phyloP scores from a whole-genome alignment of 2,888 invertebrate genomes.

The Nomada hirtipes region DNA sequence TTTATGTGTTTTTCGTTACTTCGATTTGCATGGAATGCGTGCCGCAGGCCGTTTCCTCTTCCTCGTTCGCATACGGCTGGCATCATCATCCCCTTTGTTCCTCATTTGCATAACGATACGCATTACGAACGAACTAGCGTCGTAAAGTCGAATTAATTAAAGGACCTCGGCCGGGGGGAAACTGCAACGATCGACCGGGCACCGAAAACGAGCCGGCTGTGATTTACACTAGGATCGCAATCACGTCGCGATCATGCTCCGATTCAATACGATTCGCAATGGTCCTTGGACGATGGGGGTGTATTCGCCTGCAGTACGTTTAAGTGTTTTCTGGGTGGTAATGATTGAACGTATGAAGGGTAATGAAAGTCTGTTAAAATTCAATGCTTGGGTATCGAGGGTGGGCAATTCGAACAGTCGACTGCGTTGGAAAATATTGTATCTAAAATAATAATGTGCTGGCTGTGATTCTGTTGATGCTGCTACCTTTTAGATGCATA shows the following conservation, averaged over 20 bases:
- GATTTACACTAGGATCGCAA: conserved; percentile 23
- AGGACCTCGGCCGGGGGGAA: conserved; percentile 17
- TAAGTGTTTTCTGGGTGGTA: neutral
- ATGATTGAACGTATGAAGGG: neutral
- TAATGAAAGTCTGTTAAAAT: too few species aligned
- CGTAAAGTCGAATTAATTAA: conserved; percentile 45
- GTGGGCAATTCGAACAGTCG: too few species aligned
- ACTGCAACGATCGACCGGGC: neutral
- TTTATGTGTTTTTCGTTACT: conserved; percentile 48
- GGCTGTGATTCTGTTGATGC: too few species aligned
- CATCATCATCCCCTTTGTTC: conserved; percentile 6
- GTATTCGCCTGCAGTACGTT: neutral
- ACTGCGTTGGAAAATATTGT: too few species aligned
- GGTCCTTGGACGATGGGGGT: neutral
- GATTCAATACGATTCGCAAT: conserved; percentile 2
- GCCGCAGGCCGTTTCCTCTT: neutral
- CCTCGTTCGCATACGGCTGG: neutral
- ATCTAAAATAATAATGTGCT: too few species aligned
- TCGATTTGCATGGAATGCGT: conserved; percentile 40
- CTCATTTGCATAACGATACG: conserved; percentile 51
- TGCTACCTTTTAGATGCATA: too few species aligned
- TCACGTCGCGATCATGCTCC: neutral
- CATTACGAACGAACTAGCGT: conserved; percentile 31
- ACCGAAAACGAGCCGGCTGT: conserved; percentile 28
- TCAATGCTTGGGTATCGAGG: too few species aligned